Base-by-base conservation (phyloP, 2,888 invertebrate genomes). In the Eupithecia subumbrata region DNA sequence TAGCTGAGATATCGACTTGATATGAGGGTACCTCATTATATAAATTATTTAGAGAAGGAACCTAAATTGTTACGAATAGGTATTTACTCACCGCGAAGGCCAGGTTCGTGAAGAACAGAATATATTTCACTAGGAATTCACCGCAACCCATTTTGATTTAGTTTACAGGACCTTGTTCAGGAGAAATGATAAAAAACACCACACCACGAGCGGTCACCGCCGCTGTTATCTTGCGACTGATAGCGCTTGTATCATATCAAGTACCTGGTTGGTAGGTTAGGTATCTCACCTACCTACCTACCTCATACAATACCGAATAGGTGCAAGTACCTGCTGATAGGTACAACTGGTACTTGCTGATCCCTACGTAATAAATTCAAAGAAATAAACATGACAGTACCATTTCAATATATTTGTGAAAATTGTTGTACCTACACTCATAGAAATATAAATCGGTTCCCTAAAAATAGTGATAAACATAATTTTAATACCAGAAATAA, bases 21-120 rank as follows among this genome's bases (percentile, higher is more conserved):
- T 45, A 45, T 0, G 45, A 45, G 16, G 16, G 45, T 45, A 45
- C n/a, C n/a, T n/a, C 7, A 48, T 5, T 56, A 22, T 9, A n/a
- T n/a, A n/a, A 52, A n/a, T 22, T n/a, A 11, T 22, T 56, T 52
- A 5, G 22, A 22, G 9, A 52, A 18, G 48, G 52, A 22, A 4
- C n/a, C 48, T 56, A 11, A 11, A 5, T 18, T 18, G 1, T 48
- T 18, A 48, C 18, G 18, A 18, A 48, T 8, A 18, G 48, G 7
- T 64, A 71, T 3, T 48, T 70, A 97, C 97, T 97, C 90, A 97
- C 97, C 93, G 96, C 96, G 89, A 97, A 97, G 79, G 97, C 88
- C 73, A 97, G 89, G 85, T 97, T 97, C 87, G 97, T 96, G 86
- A 97, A 95, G 91, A 97, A 97, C 82, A 97, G 95, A 67, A 97